phyloP scores from a whole-genome alignment of 2,888 invertebrate species.

The Metopia argyrocephala region DNA sequence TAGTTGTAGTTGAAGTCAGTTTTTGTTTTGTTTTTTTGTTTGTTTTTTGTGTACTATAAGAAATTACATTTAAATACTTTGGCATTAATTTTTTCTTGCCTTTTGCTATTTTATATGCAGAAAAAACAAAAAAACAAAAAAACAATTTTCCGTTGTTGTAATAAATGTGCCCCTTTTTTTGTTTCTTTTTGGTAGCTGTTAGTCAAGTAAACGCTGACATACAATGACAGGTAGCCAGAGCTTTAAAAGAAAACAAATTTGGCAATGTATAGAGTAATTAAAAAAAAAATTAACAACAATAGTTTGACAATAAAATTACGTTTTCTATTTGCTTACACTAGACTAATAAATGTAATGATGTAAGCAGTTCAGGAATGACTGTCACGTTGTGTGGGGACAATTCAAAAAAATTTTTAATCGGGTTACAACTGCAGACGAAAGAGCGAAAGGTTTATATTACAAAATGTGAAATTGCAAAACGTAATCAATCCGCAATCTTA shows the following conservation, averaged over 20 bases:
- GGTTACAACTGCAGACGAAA: too few relatives aligned
- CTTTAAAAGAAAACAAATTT: neutral
- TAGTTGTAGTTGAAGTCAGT: neutral
- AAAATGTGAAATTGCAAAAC: too few relatives aligned
- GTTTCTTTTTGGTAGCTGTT: too few relatives aligned
- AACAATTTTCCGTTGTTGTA: neutral
- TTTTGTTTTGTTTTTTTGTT: neutral
- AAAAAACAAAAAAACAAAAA: neutral
- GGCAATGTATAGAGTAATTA: neutral
- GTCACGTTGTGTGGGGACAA: too few relatives aligned
- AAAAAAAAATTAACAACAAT: neutral
- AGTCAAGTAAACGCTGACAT: too few relatives aligned
- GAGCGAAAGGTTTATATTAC: too few relatives aligned
- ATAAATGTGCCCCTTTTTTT: neutral
- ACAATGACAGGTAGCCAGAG: constrained; percentile 3
- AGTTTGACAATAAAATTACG: too few relatives aligned
- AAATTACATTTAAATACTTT: neutral
- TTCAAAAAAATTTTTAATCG: too few relatives aligned
- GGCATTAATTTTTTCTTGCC: neutral
- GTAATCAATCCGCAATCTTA: too few relatives aligned
- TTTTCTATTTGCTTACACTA: too few relatives aligned
- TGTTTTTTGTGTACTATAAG: neutral
- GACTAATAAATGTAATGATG: too few relatives aligned
- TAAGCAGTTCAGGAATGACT: too few relatives aligned
- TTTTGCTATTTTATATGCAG: neutral